Percentiles rank a stretch among this genome's conserved stretches.
Conservation (phyloP, 1,140 invertebrate genomes). For the Pissodes strobi region DNA sequence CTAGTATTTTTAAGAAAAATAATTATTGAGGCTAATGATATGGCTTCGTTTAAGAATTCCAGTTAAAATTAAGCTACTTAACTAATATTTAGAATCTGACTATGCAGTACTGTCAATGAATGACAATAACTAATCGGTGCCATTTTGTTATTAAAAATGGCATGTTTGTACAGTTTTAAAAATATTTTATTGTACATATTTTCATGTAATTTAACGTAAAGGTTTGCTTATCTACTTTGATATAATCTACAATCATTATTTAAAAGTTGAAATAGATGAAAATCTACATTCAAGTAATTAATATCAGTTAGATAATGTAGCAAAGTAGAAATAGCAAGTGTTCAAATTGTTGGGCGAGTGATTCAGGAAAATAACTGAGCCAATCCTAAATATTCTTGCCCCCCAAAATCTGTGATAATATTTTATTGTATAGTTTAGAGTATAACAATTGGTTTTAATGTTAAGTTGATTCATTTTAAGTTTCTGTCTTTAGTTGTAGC, state of each 20-base stretch:
- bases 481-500: conserved; percentile 30
- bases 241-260: too few relatives aligned
- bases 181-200: conserved; percentile 36
- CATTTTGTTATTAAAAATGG: conserved; percentile 41
- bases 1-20: too few relatives aligned
- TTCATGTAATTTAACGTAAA: too few relatives aligned
- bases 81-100: conserved; percentile 36
- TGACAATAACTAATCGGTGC: conserved; percentile 46
- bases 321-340: neutral
- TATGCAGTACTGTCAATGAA: conserved; percentile 37
- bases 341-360: conserved; percentile 38
- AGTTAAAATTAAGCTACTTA: conserved; percentile 45
- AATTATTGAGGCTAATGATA: too few relatives aligned
- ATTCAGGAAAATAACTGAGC: conserved; percentile 35
- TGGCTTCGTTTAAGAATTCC: too few relatives aligned
- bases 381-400: conserved; percentile 50
- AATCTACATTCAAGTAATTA: too few relatives aligned
- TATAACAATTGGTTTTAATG: conserved; percentile 22
- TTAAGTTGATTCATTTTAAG: conserved; percentile 29
- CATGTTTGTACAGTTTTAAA: conserved; percentile 15
- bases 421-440: conserved; percentile 31
- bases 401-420: conserved; percentile 50
- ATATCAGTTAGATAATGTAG: too few relatives aligned
- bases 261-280: too few relatives aligned
- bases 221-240: too few relatives aligned